Evolutionary conservation across 2,113 vertebrate species (phyloP), one percentile per base, ranked within the genome.

Genomic region (Phyllopteryx taeniolatus): DNA sequence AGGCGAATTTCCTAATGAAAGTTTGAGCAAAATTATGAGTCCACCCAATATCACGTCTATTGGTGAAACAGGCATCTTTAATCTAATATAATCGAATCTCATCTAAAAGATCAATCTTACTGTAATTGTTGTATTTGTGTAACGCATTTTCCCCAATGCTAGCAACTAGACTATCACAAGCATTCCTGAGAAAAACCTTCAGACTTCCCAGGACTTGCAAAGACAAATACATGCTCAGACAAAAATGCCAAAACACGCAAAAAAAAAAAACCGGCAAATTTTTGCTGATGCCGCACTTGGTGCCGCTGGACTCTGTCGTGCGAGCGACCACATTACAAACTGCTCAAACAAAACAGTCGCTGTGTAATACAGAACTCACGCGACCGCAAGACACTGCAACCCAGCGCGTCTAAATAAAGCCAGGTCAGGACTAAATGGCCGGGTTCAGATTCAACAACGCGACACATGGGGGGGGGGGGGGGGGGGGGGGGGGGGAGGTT

Each of bases 281-380:
- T 66, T 65, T 13, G 44, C 27, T 67, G 68, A 22, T 15, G 71
- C 67, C 44, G 2, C 46, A 67, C 14, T 51, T 66, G 64, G 43
- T 51, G 67, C 51, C 6, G 5, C 66, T 62, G 74, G 78, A 79
- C 75, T 74, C 70, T 88, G 70, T 83, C 76, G 80, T 85, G 84
- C 87, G 84, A 90, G 70, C 67, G 81, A 85, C 89, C 89, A 85
- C 89, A 89, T 82, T 74, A 87, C 80, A 83, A 85, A 86, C 10
- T 71, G 53, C 70, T 84, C 33, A 79, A 90, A 81, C 77, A 80
- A 86, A 88, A 87, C 82, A 82, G 69, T 75, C 76, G 65, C 79
- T 64, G 71, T 76, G 80, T 72, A 66, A 83, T 76, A 88, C 80
- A 76, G 87, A 86, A 88, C 84, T 79, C 49, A 71, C 72, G 62